Base-by-base conservation (phyloP, 2,888 invertebrate species). In the Troides helena region DNA sequence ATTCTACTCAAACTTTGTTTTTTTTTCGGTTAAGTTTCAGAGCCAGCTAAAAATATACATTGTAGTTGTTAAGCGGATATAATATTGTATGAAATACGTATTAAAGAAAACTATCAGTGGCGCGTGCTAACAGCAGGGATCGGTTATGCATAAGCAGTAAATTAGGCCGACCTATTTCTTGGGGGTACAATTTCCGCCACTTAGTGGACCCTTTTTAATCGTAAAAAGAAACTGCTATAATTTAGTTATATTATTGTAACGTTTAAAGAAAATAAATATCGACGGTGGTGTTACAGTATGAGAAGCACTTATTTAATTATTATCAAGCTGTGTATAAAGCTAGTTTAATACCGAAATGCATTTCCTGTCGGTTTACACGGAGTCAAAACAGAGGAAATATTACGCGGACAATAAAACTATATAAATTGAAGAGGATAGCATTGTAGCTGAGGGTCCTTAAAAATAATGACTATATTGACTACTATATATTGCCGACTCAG, bases 81-180 rank as follows among this genome's bases (percentile, higher is more conserved):
- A 30, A 25, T 58, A 58, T 58, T 2, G 18, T 53, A 18, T 53
- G 8, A n/a, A 53, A 53, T n/a, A 21, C 5, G 10, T 58, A n/a
- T 58, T 58, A 58, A 58, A 58, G 56, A 39, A 39, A 57, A 60
- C 50, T 60, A 66, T 66, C 66, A 53, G 25, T 30, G 43, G 43
- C 18, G 21, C n/a, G 39, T 64, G 59, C 59, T 63, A 60, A 68
- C 63, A 59, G 63, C 39, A 59, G 50, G 63, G n/a, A 50, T n/a
- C 63, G 39, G 64, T 36, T 68, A 59, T 59, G 39, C 30, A 64
- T 50, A 39, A 53, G 46, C 43, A 39, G 53, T 53, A 64, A 68
- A 64, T 68, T 63, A 64, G 68, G 68, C 60, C 68, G 59, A 61
- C 60, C 39, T 56, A 69, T 69, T 56, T 69, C 68, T 69, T 69